These are phyloP conservation scores for Tauraco erythrolophus DNA, from an alignment of 2,113 vertebrate species.

Conservation along the genomic window DNA sequence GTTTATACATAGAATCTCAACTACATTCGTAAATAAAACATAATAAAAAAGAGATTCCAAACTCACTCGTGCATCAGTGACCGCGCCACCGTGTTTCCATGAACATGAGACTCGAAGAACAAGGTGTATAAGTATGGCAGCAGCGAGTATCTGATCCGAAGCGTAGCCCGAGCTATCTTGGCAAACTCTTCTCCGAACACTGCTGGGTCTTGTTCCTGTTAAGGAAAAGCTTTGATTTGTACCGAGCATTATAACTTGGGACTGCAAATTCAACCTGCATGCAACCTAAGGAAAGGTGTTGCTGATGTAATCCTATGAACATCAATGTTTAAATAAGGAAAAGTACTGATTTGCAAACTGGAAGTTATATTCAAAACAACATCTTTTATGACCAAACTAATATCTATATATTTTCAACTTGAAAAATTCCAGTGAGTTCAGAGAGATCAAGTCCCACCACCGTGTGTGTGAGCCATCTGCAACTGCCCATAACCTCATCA, in stretches of 20 bases:
- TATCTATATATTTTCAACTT: background rate
- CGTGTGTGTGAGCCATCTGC: background rate
- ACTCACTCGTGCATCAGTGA: constrained; percentile 89
- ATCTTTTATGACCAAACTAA: background rate
- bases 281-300: background rate
- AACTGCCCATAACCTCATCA: background rate
- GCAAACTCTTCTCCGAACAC: constrained; percentile 78
- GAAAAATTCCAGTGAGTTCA: background rate
- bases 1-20: background rate
- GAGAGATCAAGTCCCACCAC: background rate
- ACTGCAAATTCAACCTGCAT: background rate
- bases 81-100: constrained; percentile 82
- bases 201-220: constrained; percentile 81
- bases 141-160: constrained; percentile 87
- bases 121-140: constrained; percentile 89
- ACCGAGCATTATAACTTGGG: background rate
- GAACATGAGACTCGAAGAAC: constrained; percentile 83
- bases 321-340: background rate
- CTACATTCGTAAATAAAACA: background rate
- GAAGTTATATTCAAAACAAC: background rate
- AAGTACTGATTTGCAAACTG: background rate
- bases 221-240: background rate
- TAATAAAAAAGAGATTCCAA: background rate
- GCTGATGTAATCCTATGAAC: accelerated
- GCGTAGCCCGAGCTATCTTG: constrained; percentile 74